A percentile compares a stretch with the other conserved stretches of the same genome.
Conservation (phyloP, 2,113 vertebrate genomes). For the Pongo abelii region DNA sequence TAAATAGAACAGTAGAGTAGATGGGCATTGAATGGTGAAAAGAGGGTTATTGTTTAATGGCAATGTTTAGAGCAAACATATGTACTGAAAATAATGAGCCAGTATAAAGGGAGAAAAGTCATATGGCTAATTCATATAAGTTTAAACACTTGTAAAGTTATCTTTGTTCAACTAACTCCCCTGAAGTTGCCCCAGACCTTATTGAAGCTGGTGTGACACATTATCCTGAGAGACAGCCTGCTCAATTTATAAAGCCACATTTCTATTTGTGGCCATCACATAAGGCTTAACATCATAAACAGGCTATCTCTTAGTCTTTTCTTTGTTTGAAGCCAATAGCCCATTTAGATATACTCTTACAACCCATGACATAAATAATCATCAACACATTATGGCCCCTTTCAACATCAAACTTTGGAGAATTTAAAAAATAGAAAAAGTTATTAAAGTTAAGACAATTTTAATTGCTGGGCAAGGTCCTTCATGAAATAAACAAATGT, state of each 20-base stretch:
- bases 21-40: not conserved
- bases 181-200: not conserved
- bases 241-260: not conserved
- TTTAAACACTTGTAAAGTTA: not conserved
- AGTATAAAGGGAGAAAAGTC: not conserved
- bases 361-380: not conserved
- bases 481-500: conserved; percentile 35
- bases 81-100: conserved; percentile 2
- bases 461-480: not conserved
- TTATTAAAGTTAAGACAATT: conserved; percentile 4
- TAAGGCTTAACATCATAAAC: conserved; percentile 8
- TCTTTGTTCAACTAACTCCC: not conserved
- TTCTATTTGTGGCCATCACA: not conserved
- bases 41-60: not conserved
- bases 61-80: not conserved
- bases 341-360: not conserved
- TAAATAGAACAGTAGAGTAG: not conserved
- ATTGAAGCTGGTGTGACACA: not conserved
- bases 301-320: not conserved
- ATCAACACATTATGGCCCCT: not conserved
- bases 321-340: conserved; percentile 18
- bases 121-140: not conserved
- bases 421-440: not conserved
- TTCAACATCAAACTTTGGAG: conserved; percentile 7
- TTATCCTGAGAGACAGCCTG: not conserved